Evolutionary conservation across 1,140 invertebrate species (phyloP).

Genomic region (Macrobrachium rosenbergii): DNA sequence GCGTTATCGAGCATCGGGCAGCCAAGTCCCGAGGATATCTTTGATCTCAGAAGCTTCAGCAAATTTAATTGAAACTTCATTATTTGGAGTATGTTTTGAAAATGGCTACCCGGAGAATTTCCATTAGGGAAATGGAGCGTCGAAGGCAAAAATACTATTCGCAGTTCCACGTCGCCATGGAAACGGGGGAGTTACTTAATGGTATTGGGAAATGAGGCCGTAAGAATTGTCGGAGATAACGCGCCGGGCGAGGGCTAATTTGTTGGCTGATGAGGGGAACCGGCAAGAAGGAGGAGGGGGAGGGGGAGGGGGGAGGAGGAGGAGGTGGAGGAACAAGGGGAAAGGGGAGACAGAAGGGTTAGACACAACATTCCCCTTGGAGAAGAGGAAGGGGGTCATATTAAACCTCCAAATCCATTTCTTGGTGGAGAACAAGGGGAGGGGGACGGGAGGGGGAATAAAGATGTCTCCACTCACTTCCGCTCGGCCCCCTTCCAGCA

Average conservation of each 20-base stretch:
- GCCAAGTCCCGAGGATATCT: slow-evolving; percentile 29
- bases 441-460: no score
- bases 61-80: slow-evolving; percentile 53
- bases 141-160: slow-evolving; percentile 17
- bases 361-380: no score
- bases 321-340: no score
- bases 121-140: slow-evolving; percentile 41
- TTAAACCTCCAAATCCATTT: no score
- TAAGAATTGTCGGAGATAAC: slow-evolving; percentile 21
- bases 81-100: slow-evolving; percentile 41
- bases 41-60: slow-evolving; percentile 46
- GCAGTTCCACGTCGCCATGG: slow-evolving; percentile 24
- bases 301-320: no score
- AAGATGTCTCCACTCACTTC: no score
- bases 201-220: slow-evolving; percentile 30
- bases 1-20: slow-evolving; percentile 36
- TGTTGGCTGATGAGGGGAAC: not conserved
- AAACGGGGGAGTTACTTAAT: not conserved
- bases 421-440: no score
- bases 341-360: no score
- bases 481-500: no score
- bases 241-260: not conserved
- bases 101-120: slow-evolving; percentile 31
- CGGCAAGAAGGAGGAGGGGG: no score
- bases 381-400: no score